These are phyloP conservation scores for Chiloscyllium plagiosum DNA, from an alignment of 2,113 vertebrate species.

Conservation along the genomic window DNA sequence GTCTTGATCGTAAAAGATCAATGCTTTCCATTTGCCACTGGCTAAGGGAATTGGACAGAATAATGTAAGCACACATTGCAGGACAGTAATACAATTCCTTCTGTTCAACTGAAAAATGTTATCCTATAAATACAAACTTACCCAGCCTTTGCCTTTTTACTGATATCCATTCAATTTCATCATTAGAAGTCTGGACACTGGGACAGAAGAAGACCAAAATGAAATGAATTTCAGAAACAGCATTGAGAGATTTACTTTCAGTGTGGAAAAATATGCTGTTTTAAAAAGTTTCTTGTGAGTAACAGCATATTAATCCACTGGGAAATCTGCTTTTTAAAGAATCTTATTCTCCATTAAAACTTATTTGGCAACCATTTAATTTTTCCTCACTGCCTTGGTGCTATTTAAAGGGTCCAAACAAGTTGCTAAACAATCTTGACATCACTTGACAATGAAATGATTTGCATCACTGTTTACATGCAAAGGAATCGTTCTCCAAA, in stretches of 20 bases:
- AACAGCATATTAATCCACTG: background rate
- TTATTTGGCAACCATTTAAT: background rate
- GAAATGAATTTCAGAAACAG: background rate
- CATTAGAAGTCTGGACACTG: constrained; percentile 4
- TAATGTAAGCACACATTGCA: background rate
- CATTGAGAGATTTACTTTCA: background rate
- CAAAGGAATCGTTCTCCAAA: background rate
- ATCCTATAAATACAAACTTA: background rate
- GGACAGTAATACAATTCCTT: background rate
- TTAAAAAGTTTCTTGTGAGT: background rate
- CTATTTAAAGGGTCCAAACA: background rate
- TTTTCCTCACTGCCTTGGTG: background rate
- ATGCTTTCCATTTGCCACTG: background rate
- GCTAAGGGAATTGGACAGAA: background rate
- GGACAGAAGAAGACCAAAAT: background rate
- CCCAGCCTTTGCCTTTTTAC: constrained; percentile 31
- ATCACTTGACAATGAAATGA: background rate
- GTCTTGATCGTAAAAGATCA: background rate
- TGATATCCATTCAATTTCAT: constrained; percentile 30
- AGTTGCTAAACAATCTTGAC: background rate
- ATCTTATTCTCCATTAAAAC: background rate
- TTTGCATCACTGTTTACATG: background rate
- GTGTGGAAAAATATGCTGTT: background rate
- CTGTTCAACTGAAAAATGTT: background rate
- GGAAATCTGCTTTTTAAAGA: background rate